Conservation (phyloP, 2,888 invertebrate genomes). For the Andricus quercusramuli region DNA sequence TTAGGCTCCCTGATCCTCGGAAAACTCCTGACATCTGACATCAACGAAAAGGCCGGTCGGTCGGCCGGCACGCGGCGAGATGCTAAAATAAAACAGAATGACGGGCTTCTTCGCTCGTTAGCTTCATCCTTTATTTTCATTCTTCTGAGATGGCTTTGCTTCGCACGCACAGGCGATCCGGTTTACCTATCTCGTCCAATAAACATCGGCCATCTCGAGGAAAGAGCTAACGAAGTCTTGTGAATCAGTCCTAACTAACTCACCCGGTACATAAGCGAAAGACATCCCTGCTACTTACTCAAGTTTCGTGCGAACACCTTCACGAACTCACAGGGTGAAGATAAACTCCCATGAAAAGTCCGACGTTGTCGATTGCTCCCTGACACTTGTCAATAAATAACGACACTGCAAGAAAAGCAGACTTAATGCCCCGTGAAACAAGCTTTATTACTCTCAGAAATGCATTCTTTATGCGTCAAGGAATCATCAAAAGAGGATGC, state of each 20-base stretch:
- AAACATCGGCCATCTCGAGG: slow-evolving; percentile 69
- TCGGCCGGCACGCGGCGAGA: slow-evolving; percentile 53
- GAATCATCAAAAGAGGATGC: background rate
- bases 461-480: background rate
- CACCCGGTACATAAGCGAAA: slow-evolving; percentile 49
- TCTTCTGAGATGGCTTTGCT: slow-evolving; percentile 67
- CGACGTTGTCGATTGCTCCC: slow-evolving; percentile 5
- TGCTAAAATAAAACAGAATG: slow-evolving; percentile 49
- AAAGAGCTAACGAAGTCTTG: slow-evolving; percentile 59
- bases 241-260: slow-evolving; percentile 54
- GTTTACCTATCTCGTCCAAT: slow-evolving; percentile 76
- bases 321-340: slow-evolving; percentile 19
- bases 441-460: slow-evolving; percentile 15
- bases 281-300: slow-evolving; percentile 25
- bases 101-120: slow-evolving; percentile 50
- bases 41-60: slow-evolving; percentile 53
- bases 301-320: slow-evolving; percentile 26
- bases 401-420: slow-evolving; percentile 10
- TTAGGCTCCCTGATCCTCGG: slow-evolving; percentile 21
- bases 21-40: slow-evolving; percentile 47
- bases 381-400: slow-evolving; percentile 29
- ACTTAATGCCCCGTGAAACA: slow-evolving; percentile 13
- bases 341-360: slow-evolving; percentile 24
- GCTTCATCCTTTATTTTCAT: slow-evolving; percentile 73
- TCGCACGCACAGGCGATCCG: slow-evolving; percentile 69